These are phyloP conservation scores for Gavialis gangeticus DNA, from an alignment of 2,113 vertebrate genomes.

Conservation along the genomic window DNA sequence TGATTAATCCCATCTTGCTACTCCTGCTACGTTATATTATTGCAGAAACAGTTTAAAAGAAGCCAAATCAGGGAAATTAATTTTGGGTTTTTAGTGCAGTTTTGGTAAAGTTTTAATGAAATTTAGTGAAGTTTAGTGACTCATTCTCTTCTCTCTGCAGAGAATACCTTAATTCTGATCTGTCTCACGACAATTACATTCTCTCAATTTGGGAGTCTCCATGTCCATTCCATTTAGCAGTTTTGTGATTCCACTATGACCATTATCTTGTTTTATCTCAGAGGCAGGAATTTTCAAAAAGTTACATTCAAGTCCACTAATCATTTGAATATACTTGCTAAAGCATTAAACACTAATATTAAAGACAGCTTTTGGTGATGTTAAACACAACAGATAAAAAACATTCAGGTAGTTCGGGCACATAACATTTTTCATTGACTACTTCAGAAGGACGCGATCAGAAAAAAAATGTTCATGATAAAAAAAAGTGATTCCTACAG, in stretches of 20 bases:
- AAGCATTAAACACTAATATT: background rate
- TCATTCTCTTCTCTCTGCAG: background rate
- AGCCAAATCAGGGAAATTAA: background rate
- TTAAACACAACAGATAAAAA: background rate
- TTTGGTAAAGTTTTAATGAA: no score
- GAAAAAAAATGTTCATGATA: background rate
- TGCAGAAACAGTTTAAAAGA: background rate
- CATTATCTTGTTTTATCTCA: background rate
- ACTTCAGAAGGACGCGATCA: background rate
- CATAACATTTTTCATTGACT: background rate
- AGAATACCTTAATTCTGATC: background rate
- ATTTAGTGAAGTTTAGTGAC: no score
- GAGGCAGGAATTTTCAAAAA: background rate
- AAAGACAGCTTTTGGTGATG: background rate
- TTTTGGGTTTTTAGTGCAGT: background rate
- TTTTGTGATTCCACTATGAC: background rate
- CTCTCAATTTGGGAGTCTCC: background rate
- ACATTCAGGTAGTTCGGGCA: background rate
- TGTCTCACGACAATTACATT: background rate
- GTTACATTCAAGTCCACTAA: background rate
- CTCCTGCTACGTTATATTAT: background rate
- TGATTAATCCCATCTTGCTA: accelerated
- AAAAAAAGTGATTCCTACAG: background rate
- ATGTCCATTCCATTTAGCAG: background rate
- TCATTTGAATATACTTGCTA: background rate